Conservation (phyloP, 1,140 invertebrate species). For the Cotesia glomerata region DNA sequence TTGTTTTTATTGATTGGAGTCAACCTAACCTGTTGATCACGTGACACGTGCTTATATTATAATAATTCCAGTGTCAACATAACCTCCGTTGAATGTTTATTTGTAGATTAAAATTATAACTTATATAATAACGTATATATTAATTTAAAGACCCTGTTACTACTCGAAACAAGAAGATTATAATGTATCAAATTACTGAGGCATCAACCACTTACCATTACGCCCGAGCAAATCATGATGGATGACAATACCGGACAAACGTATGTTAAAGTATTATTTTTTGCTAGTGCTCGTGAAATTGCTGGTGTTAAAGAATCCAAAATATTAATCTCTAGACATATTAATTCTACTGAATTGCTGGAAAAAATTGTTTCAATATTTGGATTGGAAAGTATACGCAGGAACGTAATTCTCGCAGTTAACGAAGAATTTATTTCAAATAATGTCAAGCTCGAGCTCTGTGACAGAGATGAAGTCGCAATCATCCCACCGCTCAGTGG, state of each 20-base stretch:
- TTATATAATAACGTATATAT: background rate
- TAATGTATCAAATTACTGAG: background rate
- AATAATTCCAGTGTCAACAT: too few species aligned
- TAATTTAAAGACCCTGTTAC: background rate
- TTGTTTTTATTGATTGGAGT: too few species aligned
- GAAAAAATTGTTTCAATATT: slow-evolving; percentile 68
- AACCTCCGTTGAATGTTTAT: too few species aligned
- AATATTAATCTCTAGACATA: slow-evolving; percentile 61
- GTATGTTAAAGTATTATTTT: slow-evolving; percentile 78
- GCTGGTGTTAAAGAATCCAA: slow-evolving; percentile 67
- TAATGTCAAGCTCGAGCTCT: slow-evolving; percentile 65
- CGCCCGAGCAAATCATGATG: slow-evolving; percentile 20
- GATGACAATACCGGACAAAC: slow-evolving; percentile 12
- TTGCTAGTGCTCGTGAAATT: slow-evolving; percentile 85
- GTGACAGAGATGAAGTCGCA: slow-evolving; percentile 77
- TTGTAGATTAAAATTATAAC: too few species aligned
- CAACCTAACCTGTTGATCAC: too few species aligned
- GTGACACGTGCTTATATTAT: too few species aligned
- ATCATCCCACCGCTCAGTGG: slow-evolving; percentile 89
- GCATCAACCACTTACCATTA: background rate
- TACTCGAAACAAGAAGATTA: background rate
- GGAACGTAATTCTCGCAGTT: slow-evolving; percentile 77
- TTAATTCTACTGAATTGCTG: slow-evolving; percentile 66
- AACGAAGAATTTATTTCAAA: slow-evolving; percentile 77
- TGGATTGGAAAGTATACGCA: slow-evolving; percentile 71